A percentile compares a stretch with the other conserved stretches of the same genome.
These are phyloP conservation scores for Chitala chitala DNA, from an alignment of 2,113 vertebrate genomes.

Conservation along the genomic window DNA sequence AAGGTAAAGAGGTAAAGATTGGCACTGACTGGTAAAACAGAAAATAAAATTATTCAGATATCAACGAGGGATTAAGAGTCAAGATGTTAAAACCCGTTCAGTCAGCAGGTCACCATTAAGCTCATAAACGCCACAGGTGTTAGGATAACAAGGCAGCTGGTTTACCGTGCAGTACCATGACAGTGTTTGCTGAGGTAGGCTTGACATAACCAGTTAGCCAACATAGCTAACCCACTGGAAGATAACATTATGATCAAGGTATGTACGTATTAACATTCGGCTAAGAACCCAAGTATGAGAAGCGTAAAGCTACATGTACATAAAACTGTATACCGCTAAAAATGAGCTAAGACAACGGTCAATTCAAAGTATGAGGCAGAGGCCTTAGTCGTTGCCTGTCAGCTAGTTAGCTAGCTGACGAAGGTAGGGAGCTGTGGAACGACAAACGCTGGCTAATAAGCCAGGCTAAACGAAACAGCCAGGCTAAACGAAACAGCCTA, in stretches of 20 bases:
- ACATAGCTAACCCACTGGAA: no score
- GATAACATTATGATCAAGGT: background rate
- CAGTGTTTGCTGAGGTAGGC: background rate
- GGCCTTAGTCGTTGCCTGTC: background rate
- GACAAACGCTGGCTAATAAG: background rate
- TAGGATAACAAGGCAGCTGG: background rate
- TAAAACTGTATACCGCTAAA: background rate
- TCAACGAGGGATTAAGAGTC: background rate
- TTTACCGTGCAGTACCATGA: background rate
- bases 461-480: background rate
- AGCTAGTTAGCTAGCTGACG: background rate
- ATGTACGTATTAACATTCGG: background rate
- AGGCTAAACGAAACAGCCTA: background rate
- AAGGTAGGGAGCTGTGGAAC: background rate
- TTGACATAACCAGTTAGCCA: background rate
- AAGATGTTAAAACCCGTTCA: background rate
- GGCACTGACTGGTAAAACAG: background rate
- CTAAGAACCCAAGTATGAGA: background rate
- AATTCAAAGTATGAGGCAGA: background rate
- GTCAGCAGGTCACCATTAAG: background rate
- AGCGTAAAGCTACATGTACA: background rate
- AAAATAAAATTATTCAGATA: no score
- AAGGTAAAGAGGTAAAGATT: background rate
- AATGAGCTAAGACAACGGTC: background rate
- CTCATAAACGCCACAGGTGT: background rate